Evolutionary conservation across 2,888 invertebrate species (phyloP), one percentile per base, ranked within the genome.

Genomic region (Dolichopus griseipennis): DNA sequence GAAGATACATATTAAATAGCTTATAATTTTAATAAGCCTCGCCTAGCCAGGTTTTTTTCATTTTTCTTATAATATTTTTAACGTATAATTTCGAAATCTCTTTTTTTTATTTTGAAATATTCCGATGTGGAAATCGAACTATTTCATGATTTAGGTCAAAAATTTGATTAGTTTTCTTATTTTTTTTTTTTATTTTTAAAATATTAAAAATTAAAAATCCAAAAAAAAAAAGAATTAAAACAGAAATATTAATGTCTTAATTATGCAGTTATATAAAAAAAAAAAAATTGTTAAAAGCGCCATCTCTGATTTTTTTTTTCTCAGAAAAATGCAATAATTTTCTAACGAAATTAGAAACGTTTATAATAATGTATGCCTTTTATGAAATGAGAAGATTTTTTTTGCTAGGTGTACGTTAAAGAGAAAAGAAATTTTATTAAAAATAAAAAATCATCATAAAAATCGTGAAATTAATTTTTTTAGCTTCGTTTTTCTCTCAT

Each of bases 91-190:
- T 52, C 18, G 37, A 37, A 37, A 6, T 41, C 8, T 52, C 52
- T 18, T 1, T 52, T 52, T 52, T 18, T 52, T n/a, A 15, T 3
- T 52, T 18, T 18, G 2, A 52, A 52, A 52, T 52, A 2, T 52
- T 18, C 6, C 52, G 18, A 52, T 52, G 9, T 52, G 18, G 52
- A 52, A 52, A 52, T 52, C 52, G 52, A 52, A 52, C 52, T 52
- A 52, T 52, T 52, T 52, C 52, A 15, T 52, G 52, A 52, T 52
- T 52, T 52, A n/a, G 52, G 52, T 52, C 52, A 52, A 52, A 52
- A 15, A 52, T 52, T 52, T 52, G 9, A 52, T 18, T 18, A n/a
- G 52, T 52, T 18, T 52, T n/a, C n/a, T n/a, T n/a, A n/a, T n/a
- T n/a, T n/a, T n/a, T n/a, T n/a, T n/a, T n/a, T n/a, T n/a, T n/a